phyloP scores from a whole-genome alignment of 64 coral and sea anemone genomes.

The Actinia tenebrosa region DNA sequence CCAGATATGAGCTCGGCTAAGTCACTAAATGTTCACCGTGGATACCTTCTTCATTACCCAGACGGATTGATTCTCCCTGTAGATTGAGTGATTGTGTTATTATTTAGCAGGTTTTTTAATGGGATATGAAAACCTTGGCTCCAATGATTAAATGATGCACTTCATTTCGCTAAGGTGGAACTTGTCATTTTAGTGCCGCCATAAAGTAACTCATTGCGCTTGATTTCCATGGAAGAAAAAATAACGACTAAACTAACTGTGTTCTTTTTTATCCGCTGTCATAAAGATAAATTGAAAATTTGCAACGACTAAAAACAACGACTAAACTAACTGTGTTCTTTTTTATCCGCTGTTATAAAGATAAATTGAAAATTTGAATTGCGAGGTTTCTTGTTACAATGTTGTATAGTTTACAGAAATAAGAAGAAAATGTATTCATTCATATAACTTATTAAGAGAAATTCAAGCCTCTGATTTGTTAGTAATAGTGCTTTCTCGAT shows the following conservation, averaged over 20 bases:
- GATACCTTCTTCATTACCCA: not conserved
- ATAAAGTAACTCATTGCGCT: not conserved
- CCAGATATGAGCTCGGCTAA: not conserved
- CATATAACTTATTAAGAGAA: too few species aligned
- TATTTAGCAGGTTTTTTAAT: not conserved
- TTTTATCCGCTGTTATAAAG: not conserved
- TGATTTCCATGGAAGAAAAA: not conserved
- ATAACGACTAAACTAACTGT: not conserved
- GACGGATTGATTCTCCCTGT: not conserved
- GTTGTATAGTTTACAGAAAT: too few species aligned
- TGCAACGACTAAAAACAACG: not conserved
- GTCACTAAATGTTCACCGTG: not conserved
- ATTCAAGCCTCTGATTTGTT: too few species aligned
- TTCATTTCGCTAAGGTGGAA: not conserved
- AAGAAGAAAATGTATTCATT: too few species aligned
- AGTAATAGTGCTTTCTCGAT: too few species aligned
- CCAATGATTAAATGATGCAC: not conserved
- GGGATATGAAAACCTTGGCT: not conserved
- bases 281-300: too few species aligned
- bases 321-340: not conserved
- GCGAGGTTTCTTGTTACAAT: too few species aligned
- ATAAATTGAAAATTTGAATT: too few species aligned
- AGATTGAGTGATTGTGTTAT: not conserved
- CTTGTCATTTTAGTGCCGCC: not conserved
- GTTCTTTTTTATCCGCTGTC: not conserved